Percentiles rank a stretch among this genome's conserved stretches.
phyloP scores from a whole-genome alignment of 2,113 vertebrate species.

The Pterocles orientalis region DNA sequence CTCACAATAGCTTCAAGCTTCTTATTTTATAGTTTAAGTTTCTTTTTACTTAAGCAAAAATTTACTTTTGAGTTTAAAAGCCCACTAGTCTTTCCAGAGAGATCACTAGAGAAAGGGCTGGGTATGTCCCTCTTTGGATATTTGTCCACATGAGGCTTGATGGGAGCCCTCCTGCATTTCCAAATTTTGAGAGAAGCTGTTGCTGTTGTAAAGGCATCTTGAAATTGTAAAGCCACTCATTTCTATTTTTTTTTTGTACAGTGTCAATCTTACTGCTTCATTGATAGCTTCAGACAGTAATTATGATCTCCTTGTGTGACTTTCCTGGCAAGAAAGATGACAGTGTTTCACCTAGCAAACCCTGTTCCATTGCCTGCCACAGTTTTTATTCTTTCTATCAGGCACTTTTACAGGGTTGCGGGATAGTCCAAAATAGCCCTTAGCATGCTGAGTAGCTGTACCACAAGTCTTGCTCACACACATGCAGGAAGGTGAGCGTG shows the following conservation, averaged over 20 bases:
- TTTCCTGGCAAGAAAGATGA: neutral
- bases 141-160: neutral
- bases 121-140: neutral
- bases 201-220: neutral
- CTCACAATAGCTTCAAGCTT: neutral
- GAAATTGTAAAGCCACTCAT: neutral
- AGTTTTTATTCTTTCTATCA: neutral
- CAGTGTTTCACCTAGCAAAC: neutral
- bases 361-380: neutral
- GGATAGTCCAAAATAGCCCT: neutral
- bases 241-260: neutral
- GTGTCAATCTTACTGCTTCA: neutral
- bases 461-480: neutral
- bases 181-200: neutral
- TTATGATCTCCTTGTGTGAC: neutral
- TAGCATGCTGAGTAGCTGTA: neutral
- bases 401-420: neutral
- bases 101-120: neutral
- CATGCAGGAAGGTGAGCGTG: neutral
- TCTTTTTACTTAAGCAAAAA: neutral
- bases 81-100: neutral
- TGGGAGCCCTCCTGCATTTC: neutral
- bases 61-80: neutral
- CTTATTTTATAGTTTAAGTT: neutral
- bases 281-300: neutral